A percentile compares a stretch with the other conserved stretches of the same genome.
phyloP scores from a whole-genome alignment of 2,888 invertebrate genomes.

The Gasteruption jaculator region DNA sequence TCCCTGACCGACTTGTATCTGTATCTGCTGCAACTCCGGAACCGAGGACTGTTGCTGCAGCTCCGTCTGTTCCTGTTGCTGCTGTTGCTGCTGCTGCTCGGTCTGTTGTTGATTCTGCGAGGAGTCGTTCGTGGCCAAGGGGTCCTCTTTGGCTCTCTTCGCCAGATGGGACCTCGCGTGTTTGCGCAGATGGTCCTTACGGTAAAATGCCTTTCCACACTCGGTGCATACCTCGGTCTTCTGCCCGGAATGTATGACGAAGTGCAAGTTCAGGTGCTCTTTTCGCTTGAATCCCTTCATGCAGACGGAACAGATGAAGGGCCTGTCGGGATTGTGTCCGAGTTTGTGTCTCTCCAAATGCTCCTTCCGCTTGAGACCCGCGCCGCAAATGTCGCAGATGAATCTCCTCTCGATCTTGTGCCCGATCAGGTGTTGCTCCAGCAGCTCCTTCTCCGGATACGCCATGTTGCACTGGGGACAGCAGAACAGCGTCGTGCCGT shows the following conservation, averaged over 20 bases:
- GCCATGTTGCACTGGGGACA: slow-evolving; percentile 81
- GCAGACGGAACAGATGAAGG: slow-evolving; percentile 73
- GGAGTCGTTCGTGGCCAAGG: slow-evolving; percentile 35
- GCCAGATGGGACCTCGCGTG: slow-evolving; percentile 74
- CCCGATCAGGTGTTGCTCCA: slow-evolving; percentile 72
- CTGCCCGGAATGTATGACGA: slow-evolving; percentile 79
- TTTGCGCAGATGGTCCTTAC: slow-evolving; percentile 77
- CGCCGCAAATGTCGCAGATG: slow-evolving; percentile 74
- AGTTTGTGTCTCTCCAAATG: slow-evolving; percentile 75
- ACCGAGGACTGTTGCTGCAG: slow-evolving; percentile 31
- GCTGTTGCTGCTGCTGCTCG: slow-evolving; percentile 39
- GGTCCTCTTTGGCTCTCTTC: slow-evolving; percentile 70
- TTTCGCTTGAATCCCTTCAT: slow-evolving; percentile 77
- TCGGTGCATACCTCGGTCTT: slow-evolving; percentile 76
- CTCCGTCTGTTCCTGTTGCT: slow-evolving; percentile 35
- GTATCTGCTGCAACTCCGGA: slow-evolving; percentile 30
- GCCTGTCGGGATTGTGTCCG: slow-evolving; percentile 76
- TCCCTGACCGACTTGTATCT: slow-evolving; percentile 46
- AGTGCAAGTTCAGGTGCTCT: slow-evolving; percentile 78
- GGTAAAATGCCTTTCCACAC: slow-evolving; percentile 75
- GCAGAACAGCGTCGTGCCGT: slow-evolving; percentile 72
- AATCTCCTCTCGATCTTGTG: slow-evolving; percentile 78
- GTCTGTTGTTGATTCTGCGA: slow-evolving; percentile 51
- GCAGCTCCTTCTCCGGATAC: slow-evolving; percentile 72
- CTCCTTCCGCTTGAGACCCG: slow-evolving; percentile 73